These are phyloP conservation scores for Columba janthina DNA, from an alignment of 2,113 vertebrate genomes.

Conservation along the genomic window DNA sequence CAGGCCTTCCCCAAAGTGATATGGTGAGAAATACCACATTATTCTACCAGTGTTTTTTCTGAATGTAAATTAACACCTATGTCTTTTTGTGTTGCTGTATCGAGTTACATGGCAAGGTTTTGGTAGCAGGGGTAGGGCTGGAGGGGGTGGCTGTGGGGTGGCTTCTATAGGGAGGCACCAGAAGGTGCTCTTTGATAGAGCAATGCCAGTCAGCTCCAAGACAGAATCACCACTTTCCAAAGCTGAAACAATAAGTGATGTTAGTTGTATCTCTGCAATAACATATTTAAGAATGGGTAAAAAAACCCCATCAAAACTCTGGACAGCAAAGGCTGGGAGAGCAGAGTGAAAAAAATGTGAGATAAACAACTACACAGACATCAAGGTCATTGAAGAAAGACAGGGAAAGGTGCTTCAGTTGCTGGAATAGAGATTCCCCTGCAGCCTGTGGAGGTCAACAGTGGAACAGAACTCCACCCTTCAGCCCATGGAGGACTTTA, in stretches of 20 bases:
- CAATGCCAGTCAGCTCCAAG: no score
- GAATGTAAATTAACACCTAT: neutral
- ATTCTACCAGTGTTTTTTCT: neutral
- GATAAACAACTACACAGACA: neutral
- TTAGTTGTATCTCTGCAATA: neutral
- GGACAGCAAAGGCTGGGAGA: neutral
- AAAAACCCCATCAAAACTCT: neutral
- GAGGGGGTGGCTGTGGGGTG: no score
- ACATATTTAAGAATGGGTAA: neutral
- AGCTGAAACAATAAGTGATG: neutral
- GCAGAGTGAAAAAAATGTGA: neutral
- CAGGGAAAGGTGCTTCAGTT: neutral
- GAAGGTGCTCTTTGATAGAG: neutral
- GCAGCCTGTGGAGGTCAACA: rapidly evolving
- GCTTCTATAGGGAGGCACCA: neutral
- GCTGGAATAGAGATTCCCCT: neutral
- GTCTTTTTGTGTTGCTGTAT: neutral
- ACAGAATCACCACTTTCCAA: rapidly evolving
- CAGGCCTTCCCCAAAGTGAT: neutral
- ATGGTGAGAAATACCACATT: neutral
- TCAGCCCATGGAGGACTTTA: neutral
- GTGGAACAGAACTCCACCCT: neutral
- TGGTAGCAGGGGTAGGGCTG: neutral
- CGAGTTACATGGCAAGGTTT: neutral
- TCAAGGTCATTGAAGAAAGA: neutral